Base-by-base conservation (phyloP, 2,113 vertebrate genomes). In the Myiozetetes cayanensis region DNA sequence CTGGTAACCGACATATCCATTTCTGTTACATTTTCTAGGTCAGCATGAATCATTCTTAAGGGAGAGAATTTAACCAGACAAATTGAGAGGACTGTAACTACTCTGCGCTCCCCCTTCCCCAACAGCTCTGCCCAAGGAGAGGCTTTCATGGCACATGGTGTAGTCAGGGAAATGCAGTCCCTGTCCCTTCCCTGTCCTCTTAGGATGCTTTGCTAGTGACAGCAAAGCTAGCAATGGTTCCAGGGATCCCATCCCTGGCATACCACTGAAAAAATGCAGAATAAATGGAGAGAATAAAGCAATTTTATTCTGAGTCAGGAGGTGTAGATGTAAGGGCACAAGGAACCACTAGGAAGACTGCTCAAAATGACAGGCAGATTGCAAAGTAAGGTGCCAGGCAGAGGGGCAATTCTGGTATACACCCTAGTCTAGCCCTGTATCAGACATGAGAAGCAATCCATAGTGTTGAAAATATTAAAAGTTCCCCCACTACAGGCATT, bases 21-120 rank as follows among this genome's bases (percentile, higher is more conserved):
- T 93, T 84, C 77, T 76, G 49, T 74, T 87, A 68, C 66, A 70
- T 89, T 97, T 96, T 95, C 93, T 95, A 96, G 94, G 93, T 95
- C 95, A 97, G 87, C 18, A 1, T 53, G 91, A 89, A 68, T 93
- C 80, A 65, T 90, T 94, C 95, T 94, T 92, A 87, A 84, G 65
- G 65, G 72, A 97, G 72, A 24, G 84, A 37, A 88, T 78, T 80
- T 87, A 90, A 86, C 24, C 8, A 84, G 73, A 79, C 73, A 78
- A 55, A 23, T 56, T 71, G 76, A 75, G 63, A 90, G 56, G 35
- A 44, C 39, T 72, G 61, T 50, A 52, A 76, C n/a, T 79, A 55
- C 37, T 25, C 33, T 55, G 56, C 0, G 0, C 20, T 72, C 24
- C 16, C 8, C 18, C 18, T 78, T 83, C 55, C 50, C 37, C 4